Evolutionary conservation across 1,140 invertebrate genomes (phyloP).

Genomic region (Formica selysi): DNA sequence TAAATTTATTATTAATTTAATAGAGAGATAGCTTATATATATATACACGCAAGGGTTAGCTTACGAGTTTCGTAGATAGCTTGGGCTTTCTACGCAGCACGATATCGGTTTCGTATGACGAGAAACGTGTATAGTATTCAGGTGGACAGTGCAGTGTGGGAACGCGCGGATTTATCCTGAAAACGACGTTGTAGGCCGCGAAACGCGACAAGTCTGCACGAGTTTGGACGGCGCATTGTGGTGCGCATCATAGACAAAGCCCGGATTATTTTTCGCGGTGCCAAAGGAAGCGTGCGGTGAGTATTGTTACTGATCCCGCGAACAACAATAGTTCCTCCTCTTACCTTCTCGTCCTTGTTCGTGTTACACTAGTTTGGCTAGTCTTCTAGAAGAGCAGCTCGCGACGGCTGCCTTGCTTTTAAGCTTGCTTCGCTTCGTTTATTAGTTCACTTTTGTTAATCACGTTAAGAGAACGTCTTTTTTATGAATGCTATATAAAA

Average conservation of each 20-base stretch:
- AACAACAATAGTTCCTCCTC: conserved; percentile 74
- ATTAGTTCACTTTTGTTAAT: background rate
- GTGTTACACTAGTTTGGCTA: conserved; percentile 78
- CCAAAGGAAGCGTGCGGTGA: conserved; percentile 74
- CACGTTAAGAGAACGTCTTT: background rate
- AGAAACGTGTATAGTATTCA: conserved; percentile 1
- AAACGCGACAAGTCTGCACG: conserved; percentile 58
- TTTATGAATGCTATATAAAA: background rate
- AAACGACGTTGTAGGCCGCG: conserved; percentile 23
- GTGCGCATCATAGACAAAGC: conserved; percentile 76
- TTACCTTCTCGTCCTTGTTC: conserved; percentile 70
- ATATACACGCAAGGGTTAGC: background rate
- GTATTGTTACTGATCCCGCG: conserved; percentile 67
- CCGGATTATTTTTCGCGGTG: conserved; percentile 80
- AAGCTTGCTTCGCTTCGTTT: conserved; percentile 28
- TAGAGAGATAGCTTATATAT: background rate
- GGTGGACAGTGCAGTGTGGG: conserved; percentile 56
- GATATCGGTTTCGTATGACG: conserved; percentile 51
- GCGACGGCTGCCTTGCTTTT: conserved; percentile 35
- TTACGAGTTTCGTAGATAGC: conserved; percentile 10
- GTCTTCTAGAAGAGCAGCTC: conserved; percentile 72
- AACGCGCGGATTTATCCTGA: conserved; percentile 37
- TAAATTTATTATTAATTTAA: background rate
- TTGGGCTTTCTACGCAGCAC: background rate
- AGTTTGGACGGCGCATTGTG: conserved; percentile 66